Base-by-base conservation (phyloP, 2,113 vertebrate genomes). In the Melanerpes formicivorus region DNA sequence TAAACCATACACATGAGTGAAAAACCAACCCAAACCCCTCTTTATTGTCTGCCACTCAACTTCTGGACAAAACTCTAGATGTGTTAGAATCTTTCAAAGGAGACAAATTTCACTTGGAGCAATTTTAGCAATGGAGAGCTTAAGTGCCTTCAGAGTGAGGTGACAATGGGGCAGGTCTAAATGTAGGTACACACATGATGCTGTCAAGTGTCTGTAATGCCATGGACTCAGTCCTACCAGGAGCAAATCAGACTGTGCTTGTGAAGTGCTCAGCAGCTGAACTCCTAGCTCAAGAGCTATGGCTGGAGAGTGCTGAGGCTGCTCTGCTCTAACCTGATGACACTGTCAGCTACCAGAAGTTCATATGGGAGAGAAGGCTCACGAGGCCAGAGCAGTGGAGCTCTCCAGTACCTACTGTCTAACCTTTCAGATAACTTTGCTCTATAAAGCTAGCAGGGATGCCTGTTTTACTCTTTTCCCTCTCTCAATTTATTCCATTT, bases 401-500 rank as follows among this genome's bases (percentile, higher is more conserved):
- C 44, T 80, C 67, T 54, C 54, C 65, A 64, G 7, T 55, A 63
- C 25, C 15, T 58, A 10, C 23, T 16, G 32, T 26, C 29, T 44
- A 84, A 55, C 3, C 9, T 30, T 65, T 42, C 50, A 58, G 18
- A 67, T 58, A 48, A 23, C 27, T 86, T 88, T 74, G 48, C 37
- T 78, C 27, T 25, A 7, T 66, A 87, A 93, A 62, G 46, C 58
- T 14, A 72, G 32, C 19, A 64, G 34, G 34, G 54, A 37, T 76
- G 32, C 46, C 30, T 87, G 15, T 75, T 90, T 80, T 48, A 74
- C 10, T 80, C 50, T 76, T 78, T 65, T 77, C 27, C 21, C 25
- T 89, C 60, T 81, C 56, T 52, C 79, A 73, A 95, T 95, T 88
- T 89, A 90, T 93, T 90, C 18, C 17, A 44, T 69, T 87, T 54